Conservation (phyloP, 2,888 invertebrate species). For the Drosophila setosimentum region DNA sequence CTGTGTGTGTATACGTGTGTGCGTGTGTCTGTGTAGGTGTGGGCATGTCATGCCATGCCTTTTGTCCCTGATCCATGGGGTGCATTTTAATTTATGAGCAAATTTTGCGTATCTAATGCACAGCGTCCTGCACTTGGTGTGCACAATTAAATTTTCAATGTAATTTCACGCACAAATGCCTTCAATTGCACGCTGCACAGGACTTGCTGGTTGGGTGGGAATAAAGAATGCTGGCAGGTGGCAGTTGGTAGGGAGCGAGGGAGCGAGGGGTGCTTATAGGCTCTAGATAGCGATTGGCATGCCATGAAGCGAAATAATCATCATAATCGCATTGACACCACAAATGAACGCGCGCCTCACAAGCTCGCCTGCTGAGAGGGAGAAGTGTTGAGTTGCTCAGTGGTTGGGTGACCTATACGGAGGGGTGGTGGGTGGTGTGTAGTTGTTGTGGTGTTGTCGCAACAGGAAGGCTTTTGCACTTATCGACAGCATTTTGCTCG, state of each 20-base stretch:
- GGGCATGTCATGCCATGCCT: constrained; percentile 18
- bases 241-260: neutral
- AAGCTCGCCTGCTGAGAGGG: neutral
- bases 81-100: constrained; percentile 71
- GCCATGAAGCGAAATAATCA: constrained; percentile 73
- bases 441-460: neutral
- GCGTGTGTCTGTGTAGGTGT: neutral
- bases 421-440: neutral
- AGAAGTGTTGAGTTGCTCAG: neutral
- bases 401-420: no score
- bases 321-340: constrained; percentile 76
- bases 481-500: constrained; percentile 30
- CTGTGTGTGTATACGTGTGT: neutral
- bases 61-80: constrained; percentile 42
- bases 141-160: constrained; percentile 78
- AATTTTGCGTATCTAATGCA: constrained; percentile 73
- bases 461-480: constrained; percentile 26
- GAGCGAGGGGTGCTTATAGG: constrained; percentile 10
- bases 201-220: neutral
- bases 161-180: constrained; percentile 77
- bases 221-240: no score
- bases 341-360: constrained; percentile 58
- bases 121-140: constrained; percentile 57
- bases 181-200: constrained; percentile 54
- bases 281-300: constrained; percentile 44